Percentiles rank a stretch among this genome's conserved stretches.
Evolutionary conservation across 2,888 invertebrate species (phyloP).

Genomic region (Machimus atricapillus): DNA sequence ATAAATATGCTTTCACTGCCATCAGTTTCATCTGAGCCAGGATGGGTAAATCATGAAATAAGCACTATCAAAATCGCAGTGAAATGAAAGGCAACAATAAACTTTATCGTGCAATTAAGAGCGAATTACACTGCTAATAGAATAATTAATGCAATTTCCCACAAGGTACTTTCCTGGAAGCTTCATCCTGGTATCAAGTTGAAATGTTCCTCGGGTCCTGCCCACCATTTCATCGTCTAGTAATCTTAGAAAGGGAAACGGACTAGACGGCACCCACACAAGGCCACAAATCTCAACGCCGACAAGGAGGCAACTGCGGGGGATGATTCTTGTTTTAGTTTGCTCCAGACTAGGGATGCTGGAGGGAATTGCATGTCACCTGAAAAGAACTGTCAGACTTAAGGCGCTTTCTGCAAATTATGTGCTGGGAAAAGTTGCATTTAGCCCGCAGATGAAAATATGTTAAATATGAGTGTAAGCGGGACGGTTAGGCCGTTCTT

Average conservation of each 20-base stretch:
- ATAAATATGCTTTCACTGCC: neutral
- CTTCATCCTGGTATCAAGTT: conserved; percentile 28
- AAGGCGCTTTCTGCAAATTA: conserved; percentile 11
- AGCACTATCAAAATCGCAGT: neutral
- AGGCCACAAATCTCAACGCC: neutral
- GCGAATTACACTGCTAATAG: conserved; percentile 63
- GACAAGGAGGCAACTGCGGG: neutral
- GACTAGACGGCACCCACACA: conserved; percentile 24
- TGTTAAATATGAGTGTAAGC: neutral
- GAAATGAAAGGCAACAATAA: conserved; percentile 54
- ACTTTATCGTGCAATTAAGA: conserved; percentile 63
- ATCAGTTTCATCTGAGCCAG: neutral
- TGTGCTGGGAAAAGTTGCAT: conserved; percentile 22
- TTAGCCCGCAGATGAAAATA: neutral
- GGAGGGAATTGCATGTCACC: conserved; percentile 11
- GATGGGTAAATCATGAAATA: neutral
- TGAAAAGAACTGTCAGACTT: conserved; percentile 5
- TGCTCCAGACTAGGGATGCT: neutral
- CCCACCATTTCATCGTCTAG: conserved; percentile 5
- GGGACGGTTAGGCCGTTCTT: neutral
- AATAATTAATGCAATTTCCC: conserved; percentile 64
- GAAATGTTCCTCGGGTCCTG: conserved; percentile 15
- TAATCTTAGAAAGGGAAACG: conserved; percentile 30
- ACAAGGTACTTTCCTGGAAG: conserved; percentile 52
- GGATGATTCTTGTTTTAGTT: neutral